Evolutionary conservation across 2,888 invertebrate species (phyloP).

Genomic region (Pyralis farinalis): DNA sequence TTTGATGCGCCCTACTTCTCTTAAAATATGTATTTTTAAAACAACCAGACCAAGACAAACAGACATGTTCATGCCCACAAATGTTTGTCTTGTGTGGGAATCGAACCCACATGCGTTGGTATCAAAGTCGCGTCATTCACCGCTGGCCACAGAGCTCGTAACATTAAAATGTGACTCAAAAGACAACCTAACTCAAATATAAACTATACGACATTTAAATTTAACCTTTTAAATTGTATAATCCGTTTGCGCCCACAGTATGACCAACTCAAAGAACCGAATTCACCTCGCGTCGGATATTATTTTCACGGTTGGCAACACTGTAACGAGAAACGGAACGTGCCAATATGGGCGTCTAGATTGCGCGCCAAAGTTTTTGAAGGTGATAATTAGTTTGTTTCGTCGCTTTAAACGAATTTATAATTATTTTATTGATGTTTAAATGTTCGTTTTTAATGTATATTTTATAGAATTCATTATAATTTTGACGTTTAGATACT

Average conservation of each 20-base stretch:
- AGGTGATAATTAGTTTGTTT: neutral
- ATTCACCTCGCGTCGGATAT: constrained; percentile 65
- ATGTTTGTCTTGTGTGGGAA: no score
- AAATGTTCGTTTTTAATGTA: neutral
- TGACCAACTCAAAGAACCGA: constrained; percentile 55
- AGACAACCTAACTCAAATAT: no score
- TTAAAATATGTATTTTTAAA: no score
- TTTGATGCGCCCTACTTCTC: no score
- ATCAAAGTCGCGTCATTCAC: no score
- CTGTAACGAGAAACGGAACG: constrained; percentile 59
- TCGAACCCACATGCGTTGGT: no score
- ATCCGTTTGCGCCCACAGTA: neutral
- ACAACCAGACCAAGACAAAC: no score
- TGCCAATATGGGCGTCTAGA: constrained; percentile 14
- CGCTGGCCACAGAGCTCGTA: no score
- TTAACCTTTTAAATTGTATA: neutral
- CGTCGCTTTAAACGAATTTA: neutral
- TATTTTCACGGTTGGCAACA: constrained; percentile 71
- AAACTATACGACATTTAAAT: no score
- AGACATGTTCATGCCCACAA: no score
- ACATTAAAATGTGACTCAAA: no score
- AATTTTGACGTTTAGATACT: neutral
- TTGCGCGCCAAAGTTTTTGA: neutral
- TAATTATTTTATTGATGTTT: neutral
- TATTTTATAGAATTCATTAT: neutral